A percentile compares a stretch with the other conserved stretches of the same genome.
Evolutionary conservation across 2,797 vertebrate species (phyloP).

Genomic region (Perodicticus potto): DNA sequence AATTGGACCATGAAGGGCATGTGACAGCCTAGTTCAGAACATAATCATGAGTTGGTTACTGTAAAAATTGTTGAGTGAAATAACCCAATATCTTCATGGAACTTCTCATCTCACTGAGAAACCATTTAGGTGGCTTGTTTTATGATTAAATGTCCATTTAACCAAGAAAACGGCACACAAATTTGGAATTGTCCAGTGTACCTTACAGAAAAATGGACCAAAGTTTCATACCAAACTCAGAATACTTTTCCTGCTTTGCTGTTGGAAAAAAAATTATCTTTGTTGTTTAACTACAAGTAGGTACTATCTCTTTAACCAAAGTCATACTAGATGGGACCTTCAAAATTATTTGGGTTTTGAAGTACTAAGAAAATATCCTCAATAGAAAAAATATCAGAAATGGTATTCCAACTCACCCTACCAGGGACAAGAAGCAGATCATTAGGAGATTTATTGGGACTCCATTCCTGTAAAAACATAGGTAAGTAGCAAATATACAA

Average conservation of each 20-base stretch:
- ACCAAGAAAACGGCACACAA: background rate
- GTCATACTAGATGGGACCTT: background rate
- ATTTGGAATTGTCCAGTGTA: background rate
- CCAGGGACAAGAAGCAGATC: background rate
- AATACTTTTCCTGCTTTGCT: background rate
- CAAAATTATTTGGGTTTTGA: conserved; percentile 49
- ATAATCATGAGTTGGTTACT: background rate
- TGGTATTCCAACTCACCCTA: background rate
- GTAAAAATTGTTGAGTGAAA: conserved; percentile 12
- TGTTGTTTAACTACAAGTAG: background rate
- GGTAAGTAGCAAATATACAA: background rate
- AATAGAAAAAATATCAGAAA: background rate
- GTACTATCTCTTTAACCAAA: conserved; percentile 19
- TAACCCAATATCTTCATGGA: conserved; percentile 13
- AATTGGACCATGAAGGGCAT: background rate
- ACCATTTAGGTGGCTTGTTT: conserved; percentile 50
- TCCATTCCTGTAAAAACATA: background rate
- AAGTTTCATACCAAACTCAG: background rate
- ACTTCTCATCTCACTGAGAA: conserved; percentile 58
- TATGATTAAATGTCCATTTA: conserved; percentile 62
- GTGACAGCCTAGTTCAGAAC: background rate
- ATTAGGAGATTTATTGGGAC: background rate
- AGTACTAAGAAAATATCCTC: background rate
- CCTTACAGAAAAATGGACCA: conserved; percentile 3
- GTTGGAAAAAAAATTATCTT: conserved; percentile 18